These are phyloP conservation scores for Calyptomena viridis DNA, from an alignment of 2,113 vertebrate species.

Conservation along the genomic window DNA sequence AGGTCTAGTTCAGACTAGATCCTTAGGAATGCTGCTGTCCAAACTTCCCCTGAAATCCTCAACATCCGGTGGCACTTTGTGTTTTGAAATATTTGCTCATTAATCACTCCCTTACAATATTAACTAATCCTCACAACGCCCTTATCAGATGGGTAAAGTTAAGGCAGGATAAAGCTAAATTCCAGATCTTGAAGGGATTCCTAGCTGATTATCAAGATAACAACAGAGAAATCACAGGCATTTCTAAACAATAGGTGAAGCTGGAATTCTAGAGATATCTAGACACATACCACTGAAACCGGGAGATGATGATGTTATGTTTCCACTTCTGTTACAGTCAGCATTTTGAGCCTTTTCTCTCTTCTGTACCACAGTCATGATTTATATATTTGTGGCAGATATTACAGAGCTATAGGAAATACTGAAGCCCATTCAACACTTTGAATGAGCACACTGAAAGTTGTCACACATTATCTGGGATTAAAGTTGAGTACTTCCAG, in stretches of 20 bases:
- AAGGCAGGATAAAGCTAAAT: neutral
- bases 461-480: neutral
- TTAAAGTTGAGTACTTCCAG: conserved; percentile 10
- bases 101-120: neutral
- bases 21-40: neutral
- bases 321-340: neutral
- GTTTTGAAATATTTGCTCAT: neutral
- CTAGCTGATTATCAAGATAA: neutral
- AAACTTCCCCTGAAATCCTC: neutral
- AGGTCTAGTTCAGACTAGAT: conserved; percentile 19
- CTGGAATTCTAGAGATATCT: neutral
- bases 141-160: neutral
- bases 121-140: neutral
- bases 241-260: neutral
- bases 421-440: neutral
- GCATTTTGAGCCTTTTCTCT: neutral
- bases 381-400: neutral
- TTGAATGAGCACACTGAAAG: neutral
- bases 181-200: neutral
- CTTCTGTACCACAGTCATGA: neutral
- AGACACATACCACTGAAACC: neutral
- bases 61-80: neutral
- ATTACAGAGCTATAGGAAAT: conserved; percentile 1
- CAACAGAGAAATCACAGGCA: neutral
- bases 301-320: neutral